These are phyloP conservation scores for Periophthalmodon schlosseri DNA, from an alignment of 2,113 vertebrate genomes.

Conservation along the genomic window DNA sequence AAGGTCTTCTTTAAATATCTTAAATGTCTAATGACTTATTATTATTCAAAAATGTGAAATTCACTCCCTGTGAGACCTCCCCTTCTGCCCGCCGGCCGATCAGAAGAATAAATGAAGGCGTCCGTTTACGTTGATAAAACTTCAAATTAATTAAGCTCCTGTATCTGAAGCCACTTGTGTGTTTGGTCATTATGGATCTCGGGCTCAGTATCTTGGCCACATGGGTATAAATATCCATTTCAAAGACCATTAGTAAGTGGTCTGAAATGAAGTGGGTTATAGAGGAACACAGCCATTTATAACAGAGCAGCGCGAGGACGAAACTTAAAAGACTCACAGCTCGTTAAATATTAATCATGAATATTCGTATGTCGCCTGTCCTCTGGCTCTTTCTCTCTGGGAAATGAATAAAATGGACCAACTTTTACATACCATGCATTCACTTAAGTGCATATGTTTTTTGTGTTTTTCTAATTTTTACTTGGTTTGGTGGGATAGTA, in stretches of 20 bases:
- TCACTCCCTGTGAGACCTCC: neutral
- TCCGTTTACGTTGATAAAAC: neutral
- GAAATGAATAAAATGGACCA: neutral
- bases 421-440: too few relatives aligned
- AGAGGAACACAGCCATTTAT: constrained; percentile 2
- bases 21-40: neutral
- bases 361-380: neutral
- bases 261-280: constrained; percentile 6
- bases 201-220: neutral
- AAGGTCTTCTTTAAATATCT: neutral
- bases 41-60: neutral
- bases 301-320: neutral
- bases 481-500: too few relatives aligned
- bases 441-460: too few relatives aligned
- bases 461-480: too few relatives aligned
- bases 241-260: constrained; percentile 12
- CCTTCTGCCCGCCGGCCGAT: neutral
- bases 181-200: neutral
- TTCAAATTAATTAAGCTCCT: constrained; percentile 1
- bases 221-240: constrained; percentile 12
- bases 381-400: neutral
- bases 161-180: neutral
- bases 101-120: neutral
- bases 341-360: constrained; percentile 9
- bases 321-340: neutral